These are phyloP conservation scores for Zoanthus sansibaricus DNA, from an alignment of 92 coral and sea anemone species.

Conservation along the genomic window DNA sequence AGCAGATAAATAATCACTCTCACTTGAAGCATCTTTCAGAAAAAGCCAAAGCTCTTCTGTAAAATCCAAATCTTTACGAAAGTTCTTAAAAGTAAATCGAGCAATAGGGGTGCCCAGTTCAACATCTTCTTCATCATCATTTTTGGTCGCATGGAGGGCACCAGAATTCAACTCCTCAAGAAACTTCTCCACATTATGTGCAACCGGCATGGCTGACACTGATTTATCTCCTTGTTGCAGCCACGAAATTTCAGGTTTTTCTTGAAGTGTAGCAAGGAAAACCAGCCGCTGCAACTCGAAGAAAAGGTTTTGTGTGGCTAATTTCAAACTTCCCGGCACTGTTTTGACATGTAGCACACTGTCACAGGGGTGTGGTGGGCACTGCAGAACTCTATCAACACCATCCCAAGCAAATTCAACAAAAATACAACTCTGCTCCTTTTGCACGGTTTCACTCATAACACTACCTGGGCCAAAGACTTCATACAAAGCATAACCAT, in stretches of 20 bases:
- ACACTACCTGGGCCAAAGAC: conserved; percentile 72
- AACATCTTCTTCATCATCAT: conserved; percentile 39
- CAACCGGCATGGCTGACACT: conserved; percentile 43
- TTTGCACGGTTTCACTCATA: conserved; percentile 49
- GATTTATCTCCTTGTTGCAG: conserved; percentile 55
- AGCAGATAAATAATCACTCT: conserved; percentile 70
- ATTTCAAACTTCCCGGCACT: conserved; percentile 84
- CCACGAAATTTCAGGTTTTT: conserved; percentile 60
- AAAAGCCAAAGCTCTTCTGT: conserved; percentile 93
- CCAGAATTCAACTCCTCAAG: conserved; percentile 75
- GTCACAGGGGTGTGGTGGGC: conserved; percentile 90
- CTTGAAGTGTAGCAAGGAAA: conserved; percentile 50
- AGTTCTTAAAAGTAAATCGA: conserved; percentile 68
- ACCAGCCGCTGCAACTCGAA: conserved; percentile 69
- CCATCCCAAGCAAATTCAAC: conserved; percentile 96
- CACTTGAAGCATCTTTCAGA: conserved; percentile 80
- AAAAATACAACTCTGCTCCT: conserved; percentile 72
- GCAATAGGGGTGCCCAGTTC: conserved; percentile 66
- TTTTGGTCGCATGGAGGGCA: conserved; percentile 56
- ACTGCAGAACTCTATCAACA: conserved; percentile 72
- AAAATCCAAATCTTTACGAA: conserved; percentile 92
- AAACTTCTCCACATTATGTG: conserved; percentile 69
- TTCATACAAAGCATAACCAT: conserved; percentile 87
- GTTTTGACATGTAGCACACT: conserved; percentile 87
- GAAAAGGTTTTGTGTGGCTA: conserved; percentile 64